Evolutionary conservation across 2,888 invertebrate genomes (phyloP).

Genomic region (Melanostoma scalare): DNA sequence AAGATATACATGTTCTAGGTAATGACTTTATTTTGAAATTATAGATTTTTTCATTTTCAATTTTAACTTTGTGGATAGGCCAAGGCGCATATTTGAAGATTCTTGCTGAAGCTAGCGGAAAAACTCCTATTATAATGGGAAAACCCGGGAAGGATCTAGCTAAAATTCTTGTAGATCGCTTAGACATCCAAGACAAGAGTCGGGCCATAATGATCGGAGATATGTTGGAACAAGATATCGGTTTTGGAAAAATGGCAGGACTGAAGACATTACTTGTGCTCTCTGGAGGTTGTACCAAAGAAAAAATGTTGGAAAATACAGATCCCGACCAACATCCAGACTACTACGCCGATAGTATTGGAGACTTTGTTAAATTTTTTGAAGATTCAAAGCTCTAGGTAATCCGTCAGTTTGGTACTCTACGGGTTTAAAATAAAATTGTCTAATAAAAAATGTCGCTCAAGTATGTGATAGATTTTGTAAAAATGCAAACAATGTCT

Average conservation of each 20-base stretch:
- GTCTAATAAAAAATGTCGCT: too few species aligned
- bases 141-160: conserved; percentile 82
- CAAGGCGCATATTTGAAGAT: conserved; percentile 81
- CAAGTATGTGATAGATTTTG: too few species aligned
- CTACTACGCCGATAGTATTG: conserved; percentile 79
- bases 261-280: conserved; percentile 90
- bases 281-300: conserved; percentile 80
- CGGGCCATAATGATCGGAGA: conserved; percentile 93
- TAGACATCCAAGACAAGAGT: conserved; percentile 83
- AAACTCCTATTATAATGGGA: conserved; percentile 79
- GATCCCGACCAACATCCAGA: conserved; percentile 76
- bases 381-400: conserved; percentile 48
- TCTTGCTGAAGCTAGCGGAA: conserved; percentile 79
- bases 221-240: conserved; percentile 91
- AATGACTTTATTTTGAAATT: conserved; percentile 14
- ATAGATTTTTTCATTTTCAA: not conserved
- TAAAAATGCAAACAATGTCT: too few species aligned
- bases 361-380: conserved; percentile 77
- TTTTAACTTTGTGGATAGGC: conserved; percentile 73
- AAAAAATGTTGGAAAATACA: conserved; percentile 75
- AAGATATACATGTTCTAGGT: conserved; percentile 80
- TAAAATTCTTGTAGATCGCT: conserved; percentile 76
- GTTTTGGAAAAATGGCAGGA: conserved; percentile 87
- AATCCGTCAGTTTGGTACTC: too few species aligned
- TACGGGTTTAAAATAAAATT: too few species aligned